Evolutionary conservation across 2,888 invertebrate genomes (phyloP).

Genomic region (Chydorus sphaericus): DNA sequence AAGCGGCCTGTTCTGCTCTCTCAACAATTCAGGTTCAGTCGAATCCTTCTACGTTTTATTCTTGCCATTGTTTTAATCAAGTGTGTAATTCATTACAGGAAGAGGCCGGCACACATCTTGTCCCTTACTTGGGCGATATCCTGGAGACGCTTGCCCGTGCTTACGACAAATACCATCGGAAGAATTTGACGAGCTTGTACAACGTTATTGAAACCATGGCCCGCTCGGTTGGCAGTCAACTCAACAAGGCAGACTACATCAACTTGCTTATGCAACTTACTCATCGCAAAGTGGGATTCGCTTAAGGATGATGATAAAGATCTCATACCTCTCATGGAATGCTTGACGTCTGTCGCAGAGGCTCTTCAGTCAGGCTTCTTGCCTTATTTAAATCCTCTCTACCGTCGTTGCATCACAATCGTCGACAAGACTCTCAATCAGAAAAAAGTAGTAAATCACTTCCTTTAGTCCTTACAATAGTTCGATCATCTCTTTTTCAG

Average conservation of each 20-base stretch:
- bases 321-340: slow-evolving; percentile 90
- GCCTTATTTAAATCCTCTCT: slow-evolving; percentile 96
- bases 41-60: too few relatives aligned
- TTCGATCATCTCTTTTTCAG: background rate
- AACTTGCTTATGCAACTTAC: slow-evolving; percentile 93
- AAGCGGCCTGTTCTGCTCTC: slow-evolving; percentile 98
- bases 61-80: too few relatives aligned
- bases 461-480: background rate
- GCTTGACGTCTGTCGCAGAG: slow-evolving; percentile 93
- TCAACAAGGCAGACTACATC: slow-evolving; percentile 92
- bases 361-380: slow-evolving; percentile 92
- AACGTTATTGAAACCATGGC: slow-evolving; percentile 98
- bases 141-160: slow-evolving; percentile 92
- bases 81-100: too few relatives aligned
- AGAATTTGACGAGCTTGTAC: slow-evolving; percentile 91
- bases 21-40: slow-evolving; percentile 97
- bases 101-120: slow-evolving; percentile 94
- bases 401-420: slow-evolving; percentile 82
- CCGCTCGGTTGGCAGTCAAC: slow-evolving; percentile 91
- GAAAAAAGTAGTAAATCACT: slow-evolving; percentile 51
- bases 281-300: slow-evolving; percentile 96
- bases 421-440: slow-evolving; percentile 94
- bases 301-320: slow-evolving; percentile 97
- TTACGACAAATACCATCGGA: slow-evolving; percentile 86
- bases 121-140: slow-evolving; percentile 91